Evolutionary conservation across 1,140 invertebrate genomes (phyloP).

Genomic region (Dreissena polymorpha): DNA sequence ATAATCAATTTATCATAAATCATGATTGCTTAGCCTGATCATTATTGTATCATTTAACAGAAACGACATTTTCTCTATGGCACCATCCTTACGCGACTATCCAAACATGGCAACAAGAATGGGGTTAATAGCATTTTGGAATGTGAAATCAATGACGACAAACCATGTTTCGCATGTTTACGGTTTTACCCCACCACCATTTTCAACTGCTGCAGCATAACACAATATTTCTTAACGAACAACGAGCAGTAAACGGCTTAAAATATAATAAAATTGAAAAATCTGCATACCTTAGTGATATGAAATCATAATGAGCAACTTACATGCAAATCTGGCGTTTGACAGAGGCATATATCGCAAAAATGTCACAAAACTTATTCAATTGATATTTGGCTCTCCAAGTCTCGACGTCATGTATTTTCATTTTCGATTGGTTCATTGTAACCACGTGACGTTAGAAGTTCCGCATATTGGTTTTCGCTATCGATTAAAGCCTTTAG

Average conservation of each 20-base stretch:
- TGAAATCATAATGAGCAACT: neutral
- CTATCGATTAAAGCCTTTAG: too few relatives aligned
- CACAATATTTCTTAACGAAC: neutral
- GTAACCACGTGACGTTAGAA: neutral
- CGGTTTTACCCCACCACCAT: slow-evolving; percentile 13
- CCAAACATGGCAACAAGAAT: too few relatives aligned
- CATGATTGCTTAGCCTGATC: too few relatives aligned
- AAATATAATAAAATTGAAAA: neutral
- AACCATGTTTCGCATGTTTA: neutral
- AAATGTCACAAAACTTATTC: slow-evolving; percentile 15
- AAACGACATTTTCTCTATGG: too few relatives aligned
- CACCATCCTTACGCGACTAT: too few relatives aligned
- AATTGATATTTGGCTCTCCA: slow-evolving; percentile 51
- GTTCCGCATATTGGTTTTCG: slow-evolving; percentile 31
- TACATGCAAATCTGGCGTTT: neutral
- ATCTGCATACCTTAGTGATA: neutral
- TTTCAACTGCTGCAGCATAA: neutral
- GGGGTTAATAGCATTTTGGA: too few relatives aligned
- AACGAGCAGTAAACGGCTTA: neutral
- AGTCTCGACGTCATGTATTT: slow-evolving; percentile 47
- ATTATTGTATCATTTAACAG: too few relatives aligned
- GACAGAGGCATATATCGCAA: neutral
- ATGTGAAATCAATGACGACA: too few relatives aligned
- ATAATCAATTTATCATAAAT: too few relatives aligned
- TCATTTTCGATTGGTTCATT: slow-evolving; percentile 36